These are phyloP conservation scores for Himalopsyche phryganea DNA, from an alignment of 1,140 invertebrate species.

Conservation along the genomic window DNA sequence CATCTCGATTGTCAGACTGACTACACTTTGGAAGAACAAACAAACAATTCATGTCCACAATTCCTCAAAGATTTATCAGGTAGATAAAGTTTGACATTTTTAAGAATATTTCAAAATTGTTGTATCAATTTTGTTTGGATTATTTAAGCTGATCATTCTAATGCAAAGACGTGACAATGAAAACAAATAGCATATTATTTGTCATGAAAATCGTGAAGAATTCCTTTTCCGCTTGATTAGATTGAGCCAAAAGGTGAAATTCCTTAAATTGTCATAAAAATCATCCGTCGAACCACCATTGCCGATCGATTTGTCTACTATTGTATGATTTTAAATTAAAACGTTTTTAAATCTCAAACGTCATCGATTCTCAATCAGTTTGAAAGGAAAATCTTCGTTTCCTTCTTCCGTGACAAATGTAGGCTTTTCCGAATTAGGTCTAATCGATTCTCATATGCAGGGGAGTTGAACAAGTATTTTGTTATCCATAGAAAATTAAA, in stretches of 20 bases:
- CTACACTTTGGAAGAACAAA: too few relatives aligned
- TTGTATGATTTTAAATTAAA: slow-evolving; percentile 20
- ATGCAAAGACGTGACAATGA: too few relatives aligned
- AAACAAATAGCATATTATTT: background rate
- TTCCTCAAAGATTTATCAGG: too few relatives aligned
- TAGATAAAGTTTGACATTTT: too few relatives aligned
- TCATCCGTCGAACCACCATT: slow-evolving; percentile 6
- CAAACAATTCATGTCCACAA: too few relatives aligned
- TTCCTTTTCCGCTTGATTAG: background rate
- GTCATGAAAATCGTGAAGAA: background rate
- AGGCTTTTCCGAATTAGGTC: slow-evolving; percentile 4
- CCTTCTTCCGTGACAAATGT: slow-evolving; percentile 22
- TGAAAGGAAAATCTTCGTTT: slow-evolving; percentile 13
- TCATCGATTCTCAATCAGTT: slow-evolving; percentile 21
- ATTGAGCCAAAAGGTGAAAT: background rate
- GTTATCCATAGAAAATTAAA: background rate
- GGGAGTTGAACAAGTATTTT: slow-evolving; percentile 4
- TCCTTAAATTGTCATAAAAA: slow-evolving; percentile 11
- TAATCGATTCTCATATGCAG: slow-evolving; percentile 15
- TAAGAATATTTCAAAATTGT: too few relatives aligned
- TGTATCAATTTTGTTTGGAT: too few relatives aligned
- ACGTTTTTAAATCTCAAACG: slow-evolving; percentile 13
- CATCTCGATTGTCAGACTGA: too few relatives aligned
- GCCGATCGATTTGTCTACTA: slow-evolving; percentile 6
- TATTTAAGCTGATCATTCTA: too few relatives aligned